A percentile compares a stretch with the other conserved stretches of the same genome.
Conservation (phyloP, 1,140 invertebrate genomes). For the Drosophila nigrodunni region DNA sequence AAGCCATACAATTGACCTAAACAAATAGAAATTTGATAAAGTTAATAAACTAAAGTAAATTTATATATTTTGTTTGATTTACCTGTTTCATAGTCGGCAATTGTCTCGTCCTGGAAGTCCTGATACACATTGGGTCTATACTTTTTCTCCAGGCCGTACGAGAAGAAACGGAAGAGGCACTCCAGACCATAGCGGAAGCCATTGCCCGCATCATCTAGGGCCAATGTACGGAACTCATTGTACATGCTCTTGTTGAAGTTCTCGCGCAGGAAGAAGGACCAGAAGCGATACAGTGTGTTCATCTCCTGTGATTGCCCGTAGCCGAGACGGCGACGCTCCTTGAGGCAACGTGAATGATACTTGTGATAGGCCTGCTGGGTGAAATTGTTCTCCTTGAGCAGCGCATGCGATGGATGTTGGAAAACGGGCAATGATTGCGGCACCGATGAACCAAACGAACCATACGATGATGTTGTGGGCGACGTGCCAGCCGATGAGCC, state of each 20-base stretch:
- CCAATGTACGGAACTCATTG: slow-evolving; percentile 94
- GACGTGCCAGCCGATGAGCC: slow-evolving; percentile 91
- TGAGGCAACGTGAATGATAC: slow-evolving; percentile 96
- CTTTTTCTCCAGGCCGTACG: slow-evolving; percentile 98
- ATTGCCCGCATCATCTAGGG: slow-evolving; percentile 95
- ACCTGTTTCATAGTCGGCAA: slow-evolving; percentile 95
- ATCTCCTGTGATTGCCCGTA: slow-evolving; percentile 97
- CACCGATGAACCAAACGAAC: slow-evolving; percentile 91
- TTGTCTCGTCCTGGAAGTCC: slow-evolving; percentile 97
- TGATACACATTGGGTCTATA: slow-evolving; percentile 96
- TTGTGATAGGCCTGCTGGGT: slow-evolving; percentile 98
- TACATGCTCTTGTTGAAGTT: slow-evolving; percentile 99
- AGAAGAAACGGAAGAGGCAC: slow-evolving; percentile 99
- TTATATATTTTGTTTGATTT: slow-evolving; percentile 83
- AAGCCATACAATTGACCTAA: slow-evolving; percentile 98
- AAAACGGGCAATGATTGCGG: slow-evolving; percentile 94
- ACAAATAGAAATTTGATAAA: not conserved
- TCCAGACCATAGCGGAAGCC: slow-evolving; percentile 97
- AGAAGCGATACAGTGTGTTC: slow-evolving; percentile 99
- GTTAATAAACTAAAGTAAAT: not conserved
- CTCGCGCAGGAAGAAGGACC: slow-evolving; percentile 99
- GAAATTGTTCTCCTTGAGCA: slow-evolving; percentile 98
- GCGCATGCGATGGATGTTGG: slow-evolving; percentile 97
- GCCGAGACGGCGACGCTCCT: slow-evolving; percentile 96
- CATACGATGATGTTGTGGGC: slow-evolving; percentile 90